Base-by-base conservation (phyloP, 2,797 vertebrate genomes). In the Chelidonichthys spinosus region DNA sequence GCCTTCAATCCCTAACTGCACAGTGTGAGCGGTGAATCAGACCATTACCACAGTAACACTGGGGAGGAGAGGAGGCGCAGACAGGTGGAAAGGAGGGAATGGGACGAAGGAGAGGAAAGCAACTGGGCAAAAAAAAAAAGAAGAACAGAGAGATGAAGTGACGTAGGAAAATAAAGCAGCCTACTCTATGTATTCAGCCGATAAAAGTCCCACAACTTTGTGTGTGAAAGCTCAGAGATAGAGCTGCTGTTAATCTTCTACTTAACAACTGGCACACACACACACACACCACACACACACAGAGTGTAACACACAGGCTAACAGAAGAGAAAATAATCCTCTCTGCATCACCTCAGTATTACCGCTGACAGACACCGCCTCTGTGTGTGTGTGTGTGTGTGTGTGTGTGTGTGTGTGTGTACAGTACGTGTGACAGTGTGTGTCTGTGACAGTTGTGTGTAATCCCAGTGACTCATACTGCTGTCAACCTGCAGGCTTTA, bases 271-370 rank as follows among this genome's bases (percentile, higher is more conserved):
- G 11, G 39, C 59, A 53, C 65, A 64, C 70, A 77, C 72, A 74
- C 60, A 66, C 68, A 64, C 66, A 52, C 55, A 15, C 18, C 61
- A 50, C 25, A 17, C 33, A 46, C 62, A 54, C 68, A 59, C 18
- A 52, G 44, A 76, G 58, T 85, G 67, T 76, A 84, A 83, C 84
- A 87, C 81, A 74, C 82, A 82, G 53, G 76, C 76, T 76, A 76
- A 85, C 64, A 84, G 78, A 78, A 82, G 86, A 71, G 70, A 82
- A 79, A 73, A 75, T 90, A 91, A 90, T 90, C 90, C 88, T 75
- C 76, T 69, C 76, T 77, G 78, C 82, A 81, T 84, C 85, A 85
- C 84, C 83, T 90, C 79, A 78, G 83, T 73, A 79, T 82, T 83
- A 76, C 79, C 52, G 74, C 84, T 85, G 87, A 87, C 82, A 83